A percentile compares a stretch with the other conserved stretches of the same genome.
Evolutionary conservation across 2,797 vertebrate genomes (phyloP).

Genomic region (Myiothlypis coronata): DNA sequence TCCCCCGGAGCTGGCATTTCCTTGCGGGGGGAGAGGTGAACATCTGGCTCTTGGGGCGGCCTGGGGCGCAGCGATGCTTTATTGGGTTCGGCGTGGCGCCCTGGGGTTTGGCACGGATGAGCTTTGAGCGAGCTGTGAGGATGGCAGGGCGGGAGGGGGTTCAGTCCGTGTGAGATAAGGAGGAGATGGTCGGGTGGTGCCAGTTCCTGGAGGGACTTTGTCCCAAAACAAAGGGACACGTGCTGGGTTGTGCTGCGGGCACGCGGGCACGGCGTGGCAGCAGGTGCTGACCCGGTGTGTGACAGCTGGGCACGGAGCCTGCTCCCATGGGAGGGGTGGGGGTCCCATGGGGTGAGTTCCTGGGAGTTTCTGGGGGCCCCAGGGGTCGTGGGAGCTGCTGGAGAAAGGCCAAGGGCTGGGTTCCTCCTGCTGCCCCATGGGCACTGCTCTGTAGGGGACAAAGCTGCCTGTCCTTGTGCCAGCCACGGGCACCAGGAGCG

Average conservation of each 20-base stretch:
- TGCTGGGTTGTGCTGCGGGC: not conserved
- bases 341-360: fast-evolving
- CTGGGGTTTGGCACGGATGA: fast-evolving
- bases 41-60: not conserved
- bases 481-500: not conserved
- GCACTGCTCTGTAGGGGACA: fast-evolving
- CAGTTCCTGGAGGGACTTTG: not conserved
- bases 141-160: not conserved
- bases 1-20: not conserved
- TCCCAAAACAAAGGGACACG: not conserved
- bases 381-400: not conserved
- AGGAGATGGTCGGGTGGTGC: not conserved
- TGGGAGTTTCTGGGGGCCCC: fast-evolving
- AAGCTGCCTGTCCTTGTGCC: fast-evolving
- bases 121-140: not conserved
- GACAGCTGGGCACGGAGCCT: fast-evolving
- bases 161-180: not conserved
- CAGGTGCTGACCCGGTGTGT: not conserved
- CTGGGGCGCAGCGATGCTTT: fast-evolving
- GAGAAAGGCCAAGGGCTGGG: not conserved
- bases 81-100: fast-evolving
- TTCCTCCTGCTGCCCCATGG: not conserved
- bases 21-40: not conserved
- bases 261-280: fast-evolving
- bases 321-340: fast-evolving